Conservation (phyloP, 2,113 vertebrate species). For the Aptenodytes forsteri region DNA sequence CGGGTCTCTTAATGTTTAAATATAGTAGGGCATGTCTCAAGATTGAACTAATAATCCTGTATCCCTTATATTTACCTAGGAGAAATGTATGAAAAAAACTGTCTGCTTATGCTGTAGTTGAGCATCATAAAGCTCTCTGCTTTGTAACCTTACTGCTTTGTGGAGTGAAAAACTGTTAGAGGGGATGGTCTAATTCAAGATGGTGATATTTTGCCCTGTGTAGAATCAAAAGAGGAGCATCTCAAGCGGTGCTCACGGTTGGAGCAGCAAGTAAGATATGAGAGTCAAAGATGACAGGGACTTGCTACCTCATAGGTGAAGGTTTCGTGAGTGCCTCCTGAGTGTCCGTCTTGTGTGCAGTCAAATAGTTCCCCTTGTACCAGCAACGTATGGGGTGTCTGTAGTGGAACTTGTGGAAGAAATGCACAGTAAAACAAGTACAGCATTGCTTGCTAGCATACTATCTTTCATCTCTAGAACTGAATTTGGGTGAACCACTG, state of each 20-base stretch:
- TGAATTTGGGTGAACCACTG: neutral
- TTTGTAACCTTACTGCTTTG: neutral
- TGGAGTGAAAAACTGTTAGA: neutral
- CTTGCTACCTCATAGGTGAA: neutral
- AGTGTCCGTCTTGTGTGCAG: neutral
- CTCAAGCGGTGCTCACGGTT: neutral
- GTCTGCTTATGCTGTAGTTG: neutral
- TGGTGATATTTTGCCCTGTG: neutral
- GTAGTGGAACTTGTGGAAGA: neutral
- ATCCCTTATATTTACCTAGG: neutral
- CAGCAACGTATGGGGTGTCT: neutral
- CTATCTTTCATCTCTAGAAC: neutral
- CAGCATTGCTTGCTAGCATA: neutral
- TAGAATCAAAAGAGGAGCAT: neutral
- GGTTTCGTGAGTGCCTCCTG: neutral
- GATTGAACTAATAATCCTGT: neutral
- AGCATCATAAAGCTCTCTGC: neutral
- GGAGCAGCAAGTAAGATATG: neutral
- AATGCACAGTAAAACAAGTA: neutral
- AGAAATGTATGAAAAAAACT: neutral
- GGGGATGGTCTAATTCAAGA: neutral
- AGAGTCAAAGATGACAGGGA: neutral
- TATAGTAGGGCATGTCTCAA: neutral
- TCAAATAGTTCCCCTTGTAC: neutral
- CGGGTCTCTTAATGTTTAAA: neutral